Conservation (phyloP, 1,140 invertebrate genomes). For the Drosophila miranda region DNA sequence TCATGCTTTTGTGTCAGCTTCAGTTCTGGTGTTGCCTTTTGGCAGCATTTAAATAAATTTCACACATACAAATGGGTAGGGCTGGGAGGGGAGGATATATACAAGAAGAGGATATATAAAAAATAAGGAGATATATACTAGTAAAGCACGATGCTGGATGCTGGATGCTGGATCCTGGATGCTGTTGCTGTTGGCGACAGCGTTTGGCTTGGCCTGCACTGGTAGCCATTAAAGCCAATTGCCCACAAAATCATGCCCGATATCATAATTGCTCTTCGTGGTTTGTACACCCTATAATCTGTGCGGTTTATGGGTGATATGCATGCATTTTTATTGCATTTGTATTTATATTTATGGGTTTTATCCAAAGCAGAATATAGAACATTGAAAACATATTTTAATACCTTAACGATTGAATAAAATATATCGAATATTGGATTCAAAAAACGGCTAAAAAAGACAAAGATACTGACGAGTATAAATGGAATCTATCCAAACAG, state of each 20-base stretch:
- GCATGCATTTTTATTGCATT: background rate
- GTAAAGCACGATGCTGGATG: constrained; percentile 9
- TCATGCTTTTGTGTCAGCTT: constrained; percentile 6
- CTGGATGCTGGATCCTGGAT: background rate
- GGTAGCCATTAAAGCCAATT: constrained; percentile 76
- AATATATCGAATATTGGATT: constrained; percentile 1
- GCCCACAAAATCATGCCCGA: constrained; percentile 80
- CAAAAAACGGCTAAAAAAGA: too few species aligned
- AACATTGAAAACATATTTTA: too few species aligned
- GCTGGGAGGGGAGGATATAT: background rate
- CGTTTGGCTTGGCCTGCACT: constrained; percentile 43
- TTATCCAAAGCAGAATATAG: too few species aligned
- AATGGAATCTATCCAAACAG: too few species aligned
- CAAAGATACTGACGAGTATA: too few species aligned
- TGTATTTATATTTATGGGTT: background rate
- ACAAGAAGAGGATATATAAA: background rate
- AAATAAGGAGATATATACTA: background rate
- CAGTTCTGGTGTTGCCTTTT: constrained; percentile 58
- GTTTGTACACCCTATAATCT: constrained; percentile 53
- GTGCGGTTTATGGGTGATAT: background rate
- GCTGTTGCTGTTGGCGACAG: constrained; percentile 55
- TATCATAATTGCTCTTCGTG: constrained; percentile 80
- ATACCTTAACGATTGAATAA: background rate
- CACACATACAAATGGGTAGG: constrained; percentile 45
- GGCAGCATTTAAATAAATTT: constrained; percentile 79